Conservation (phyloP, 2,888 invertebrate genomes). For the Ectemnius continuus region DNA sequence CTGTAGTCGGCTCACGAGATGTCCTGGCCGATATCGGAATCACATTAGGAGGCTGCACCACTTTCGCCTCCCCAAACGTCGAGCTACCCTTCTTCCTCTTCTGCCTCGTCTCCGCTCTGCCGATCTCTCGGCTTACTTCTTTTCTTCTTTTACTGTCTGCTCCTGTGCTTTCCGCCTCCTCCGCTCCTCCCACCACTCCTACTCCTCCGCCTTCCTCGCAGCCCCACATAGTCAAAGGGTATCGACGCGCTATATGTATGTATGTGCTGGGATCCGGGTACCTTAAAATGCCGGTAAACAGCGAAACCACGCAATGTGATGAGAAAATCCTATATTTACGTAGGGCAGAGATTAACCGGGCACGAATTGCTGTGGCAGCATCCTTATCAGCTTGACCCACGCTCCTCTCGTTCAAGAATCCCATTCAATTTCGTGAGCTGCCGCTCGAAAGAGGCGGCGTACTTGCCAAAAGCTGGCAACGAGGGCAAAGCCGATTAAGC, state of each 20-base stretch:
- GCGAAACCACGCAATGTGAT: conserved; percentile 35
- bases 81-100: conserved; percentile 44
- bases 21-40: conserved; percentile 72
- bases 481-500: conserved; percentile 61
- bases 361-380: conserved; percentile 45
- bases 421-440: conserved; percentile 59
- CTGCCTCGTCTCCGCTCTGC: conserved; percentile 21
- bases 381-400: conserved; percentile 62
- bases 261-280: neutral
- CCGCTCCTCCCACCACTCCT: conserved; percentile 35
- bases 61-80: conserved; percentile 60
- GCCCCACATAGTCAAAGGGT: too few relatives aligned
- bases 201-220: conserved; percentile 27
- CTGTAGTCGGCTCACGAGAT: conserved; percentile 66
- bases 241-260: too few relatives aligned
- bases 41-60: conserved; percentile 69
- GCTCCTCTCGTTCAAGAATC: conserved; percentile 58
- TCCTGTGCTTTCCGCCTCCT: conserved; percentile 46
- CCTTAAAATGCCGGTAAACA: conserved; percentile 27
- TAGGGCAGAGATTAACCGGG: conserved; percentile 44
- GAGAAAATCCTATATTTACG: conserved; percentile 56
- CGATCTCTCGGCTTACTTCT: conserved; percentile 31
- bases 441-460: conserved; percentile 41
- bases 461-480: conserved; percentile 5
- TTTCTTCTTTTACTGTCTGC: conserved; percentile 42